These are phyloP conservation scores for Penaeus indicus DNA, from an alignment of 1,140 invertebrate species.

Conservation along the genomic window DNA sequence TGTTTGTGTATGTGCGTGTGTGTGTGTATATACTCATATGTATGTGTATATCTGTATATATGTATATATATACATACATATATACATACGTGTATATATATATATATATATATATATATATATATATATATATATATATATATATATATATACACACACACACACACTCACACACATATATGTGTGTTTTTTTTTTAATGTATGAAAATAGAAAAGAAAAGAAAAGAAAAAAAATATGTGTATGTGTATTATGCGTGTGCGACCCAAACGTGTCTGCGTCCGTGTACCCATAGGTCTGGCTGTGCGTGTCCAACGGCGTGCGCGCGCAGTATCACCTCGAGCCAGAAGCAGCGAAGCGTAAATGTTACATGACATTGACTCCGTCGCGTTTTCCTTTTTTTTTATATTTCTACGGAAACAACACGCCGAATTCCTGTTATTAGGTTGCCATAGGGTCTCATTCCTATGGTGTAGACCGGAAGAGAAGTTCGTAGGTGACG, in stretches of 20 bases:
- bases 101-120: conserved; percentile 30
- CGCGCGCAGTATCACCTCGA: too few relatives aligned
- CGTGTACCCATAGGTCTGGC: too few relatives aligned
- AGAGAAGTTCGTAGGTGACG: too few relatives aligned
- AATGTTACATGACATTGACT: too few relatives aligned
- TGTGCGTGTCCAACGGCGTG: too few relatives aligned
- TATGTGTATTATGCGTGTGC: background rate
- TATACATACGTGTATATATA: background rate
- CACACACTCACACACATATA: background rate
- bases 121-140: background rate
- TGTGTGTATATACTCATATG: background rate
- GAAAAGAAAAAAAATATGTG: background rate
- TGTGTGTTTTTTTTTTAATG: background rate
- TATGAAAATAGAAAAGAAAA: background rate
- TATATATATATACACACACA: background rate
- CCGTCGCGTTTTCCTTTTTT: too few relatives aligned
- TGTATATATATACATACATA: background rate
- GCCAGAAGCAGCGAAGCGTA: too few relatives aligned
- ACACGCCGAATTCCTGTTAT: too few relatives aligned
- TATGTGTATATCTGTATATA: conserved; percentile 7
- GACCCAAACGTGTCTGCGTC: background rate
- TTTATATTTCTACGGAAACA: too few relatives aligned
- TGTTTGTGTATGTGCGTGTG: conserved; percentile 5
- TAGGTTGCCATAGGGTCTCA: too few relatives aligned
- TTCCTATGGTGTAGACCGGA: too few relatives aligned